These are phyloP conservation scores for Drosophila tristis DNA, from an alignment of 1,140 invertebrate genomes.

Conservation along the genomic window DNA sequence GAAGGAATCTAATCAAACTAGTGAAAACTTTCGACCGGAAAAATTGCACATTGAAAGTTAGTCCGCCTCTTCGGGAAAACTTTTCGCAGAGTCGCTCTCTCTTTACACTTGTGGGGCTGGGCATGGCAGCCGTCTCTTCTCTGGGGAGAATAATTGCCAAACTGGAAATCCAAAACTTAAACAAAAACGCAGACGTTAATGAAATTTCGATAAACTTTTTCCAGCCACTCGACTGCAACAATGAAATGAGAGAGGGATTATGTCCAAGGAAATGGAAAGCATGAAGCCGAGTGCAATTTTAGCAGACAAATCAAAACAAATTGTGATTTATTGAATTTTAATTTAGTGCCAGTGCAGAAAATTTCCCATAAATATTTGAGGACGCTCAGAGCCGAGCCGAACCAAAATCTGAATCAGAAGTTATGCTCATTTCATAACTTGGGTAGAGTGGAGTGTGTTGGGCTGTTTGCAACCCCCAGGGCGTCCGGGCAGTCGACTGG, in stretches of 20 bases:
- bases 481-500: background rate
- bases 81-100: constrained; percentile 14
- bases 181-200: constrained; percentile 79
- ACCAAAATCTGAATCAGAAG: constrained; percentile 33
- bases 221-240: constrained; percentile 47
- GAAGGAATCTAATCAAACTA: constrained; percentile 58
- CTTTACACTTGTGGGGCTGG: constrained; percentile 4
- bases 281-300: constrained; percentile 36
- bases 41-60: constrained; percentile 65
- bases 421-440: constrained; percentile 69
- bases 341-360: constrained; percentile 68
- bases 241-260: constrained; percentile 26
- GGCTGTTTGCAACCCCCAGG: constrained; percentile 34
- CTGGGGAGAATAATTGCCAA: constrained; percentile 66
- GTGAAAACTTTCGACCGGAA: constrained; percentile 59
- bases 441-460: constrained; percentile 3
- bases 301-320: constrained; percentile 66
- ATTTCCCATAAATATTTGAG: constrained; percentile 81
- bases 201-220: constrained; percentile 79
- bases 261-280: constrained; percentile 4
- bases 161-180: constrained; percentile 75
- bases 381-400: constrained; percentile 24
- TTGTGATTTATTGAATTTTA: constrained; percentile 82
- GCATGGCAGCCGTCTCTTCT: constrained; percentile 16
- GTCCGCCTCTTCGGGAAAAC: constrained; percentile 35